Percentiles rank a stretch among this genome's conserved stretches.
Conservation (phyloP, 2,797 vertebrate species). For the Xenops minutus region DNA sequence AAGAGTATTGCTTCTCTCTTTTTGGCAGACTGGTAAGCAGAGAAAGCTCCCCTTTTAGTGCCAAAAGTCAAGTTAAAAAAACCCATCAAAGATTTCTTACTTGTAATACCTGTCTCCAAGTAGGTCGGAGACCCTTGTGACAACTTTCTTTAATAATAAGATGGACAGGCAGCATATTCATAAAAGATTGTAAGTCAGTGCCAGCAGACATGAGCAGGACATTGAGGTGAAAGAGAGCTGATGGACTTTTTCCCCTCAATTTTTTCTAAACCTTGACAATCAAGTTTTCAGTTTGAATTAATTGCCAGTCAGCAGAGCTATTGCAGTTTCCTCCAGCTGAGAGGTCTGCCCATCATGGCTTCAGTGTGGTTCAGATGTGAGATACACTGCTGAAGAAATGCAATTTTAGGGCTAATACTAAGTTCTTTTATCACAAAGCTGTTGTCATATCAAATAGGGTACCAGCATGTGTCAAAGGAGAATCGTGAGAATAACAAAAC, state of each 20-base stretch:
- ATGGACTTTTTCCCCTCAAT: background rate
- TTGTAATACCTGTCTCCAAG: background rate
- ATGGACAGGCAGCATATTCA: background rate
- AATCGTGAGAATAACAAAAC: background rate
- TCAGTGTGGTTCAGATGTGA: background rate
- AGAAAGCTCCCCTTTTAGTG: background rate
- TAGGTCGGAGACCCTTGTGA: background rate
- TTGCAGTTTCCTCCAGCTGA: background rate
- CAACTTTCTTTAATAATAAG: background rate
- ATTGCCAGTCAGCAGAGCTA: background rate
- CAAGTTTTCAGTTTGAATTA: background rate
- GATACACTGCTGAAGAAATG: background rate
- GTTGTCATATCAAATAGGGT: background rate
- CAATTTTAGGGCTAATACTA: background rate
- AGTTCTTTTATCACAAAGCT: conserved; percentile 25
- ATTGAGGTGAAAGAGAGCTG: background rate
- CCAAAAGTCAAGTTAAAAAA: background rate
- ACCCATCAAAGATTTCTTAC: background rate
- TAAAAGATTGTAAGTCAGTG: background rate
- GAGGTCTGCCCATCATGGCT: background rate
- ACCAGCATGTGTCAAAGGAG: conserved; percentile 8
- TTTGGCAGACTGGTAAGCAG: background rate
- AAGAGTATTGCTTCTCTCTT: background rate
- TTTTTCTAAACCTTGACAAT: background rate
- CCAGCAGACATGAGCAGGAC: background rate